Conservation (phyloP, 2,113 vertebrate species). For the Microcebus lehilahytsara region DNA sequence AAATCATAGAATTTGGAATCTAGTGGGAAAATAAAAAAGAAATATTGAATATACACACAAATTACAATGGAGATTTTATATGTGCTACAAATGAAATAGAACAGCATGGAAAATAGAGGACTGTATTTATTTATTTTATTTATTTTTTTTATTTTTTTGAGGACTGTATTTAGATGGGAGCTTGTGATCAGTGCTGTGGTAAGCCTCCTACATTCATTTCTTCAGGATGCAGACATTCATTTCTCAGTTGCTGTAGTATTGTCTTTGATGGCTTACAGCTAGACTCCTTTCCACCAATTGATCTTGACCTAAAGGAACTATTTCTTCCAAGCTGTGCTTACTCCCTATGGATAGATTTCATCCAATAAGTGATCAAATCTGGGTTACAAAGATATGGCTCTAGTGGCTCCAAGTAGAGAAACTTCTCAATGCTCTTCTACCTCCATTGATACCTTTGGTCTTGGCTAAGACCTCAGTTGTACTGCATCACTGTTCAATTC, state of each 20-base stretch:
- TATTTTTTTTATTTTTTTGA: no score
- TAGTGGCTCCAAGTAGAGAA: not conserved
- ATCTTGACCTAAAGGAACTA: no score
- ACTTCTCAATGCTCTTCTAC: fast-evolving
- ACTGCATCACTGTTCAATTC: not conserved
- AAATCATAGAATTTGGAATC: not conserved
- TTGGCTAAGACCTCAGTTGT: not conserved
- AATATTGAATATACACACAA: not conserved
- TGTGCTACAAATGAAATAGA: not conserved
- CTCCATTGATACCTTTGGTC: not conserved
- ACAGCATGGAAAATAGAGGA: no score
- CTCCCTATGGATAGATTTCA: not conserved
- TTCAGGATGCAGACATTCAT: not conserved
- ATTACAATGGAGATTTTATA: not conserved
- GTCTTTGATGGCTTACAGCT: not conserved
- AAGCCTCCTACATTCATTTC: not conserved
- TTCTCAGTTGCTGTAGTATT: not conserved
- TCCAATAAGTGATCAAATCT: not conserved
- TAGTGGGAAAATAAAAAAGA: not conserved
- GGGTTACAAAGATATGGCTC: not conserved
- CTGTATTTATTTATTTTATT: not conserved
- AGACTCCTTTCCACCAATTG: not conserved
- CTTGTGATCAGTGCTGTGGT: not conserved
- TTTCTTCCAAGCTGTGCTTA: not conserved
- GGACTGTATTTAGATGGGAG: not conserved